Evolutionary conservation across 2,797 vertebrate species (phyloP).

Genomic region (Florisuga fusca): DNA sequence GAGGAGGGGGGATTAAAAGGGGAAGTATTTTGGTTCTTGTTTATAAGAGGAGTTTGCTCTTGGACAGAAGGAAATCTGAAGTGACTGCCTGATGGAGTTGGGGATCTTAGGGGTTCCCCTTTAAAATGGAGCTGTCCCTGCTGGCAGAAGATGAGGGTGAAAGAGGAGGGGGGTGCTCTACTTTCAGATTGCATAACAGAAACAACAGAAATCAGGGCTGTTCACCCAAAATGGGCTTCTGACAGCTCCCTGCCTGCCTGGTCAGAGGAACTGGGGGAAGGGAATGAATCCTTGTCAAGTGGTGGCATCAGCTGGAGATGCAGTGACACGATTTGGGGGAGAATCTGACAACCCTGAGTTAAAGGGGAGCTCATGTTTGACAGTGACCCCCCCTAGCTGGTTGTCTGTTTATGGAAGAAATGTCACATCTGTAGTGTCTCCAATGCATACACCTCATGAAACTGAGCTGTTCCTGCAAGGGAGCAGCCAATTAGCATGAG

Average conservation of each 20-base stretch:
- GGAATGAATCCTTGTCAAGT: not conserved
- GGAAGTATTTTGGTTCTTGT: not conserved
- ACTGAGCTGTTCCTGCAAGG: constrained; percentile 31
- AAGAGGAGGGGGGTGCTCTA: not conserved
- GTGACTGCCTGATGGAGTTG: not conserved
- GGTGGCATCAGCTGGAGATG: not conserved
- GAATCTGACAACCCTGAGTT: not conserved
- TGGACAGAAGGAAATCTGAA: not conserved
- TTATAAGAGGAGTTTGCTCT: not conserved
- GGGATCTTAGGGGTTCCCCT: not conserved
- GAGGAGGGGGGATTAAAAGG: not conserved
- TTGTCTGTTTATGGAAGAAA: constrained; percentile 6
- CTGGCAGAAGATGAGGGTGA: accelerated
- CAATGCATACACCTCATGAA: not conserved
- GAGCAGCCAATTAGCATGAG: constrained; percentile 49
- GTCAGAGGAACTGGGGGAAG: not conserved
- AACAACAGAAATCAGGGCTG: not conserved
- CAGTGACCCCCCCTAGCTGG: not conserved
- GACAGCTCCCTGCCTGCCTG: not conserved
- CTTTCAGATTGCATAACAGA: not conserved
- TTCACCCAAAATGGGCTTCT: not conserved
- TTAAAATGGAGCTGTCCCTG: not conserved
- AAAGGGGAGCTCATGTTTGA: not conserved
- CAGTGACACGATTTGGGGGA: not conserved
- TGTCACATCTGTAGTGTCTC: constrained; percentile 46